phyloP scores from a whole-genome alignment of 2,113 vertebrate genomes.

The Austrofundulus limnaeus region DNA sequence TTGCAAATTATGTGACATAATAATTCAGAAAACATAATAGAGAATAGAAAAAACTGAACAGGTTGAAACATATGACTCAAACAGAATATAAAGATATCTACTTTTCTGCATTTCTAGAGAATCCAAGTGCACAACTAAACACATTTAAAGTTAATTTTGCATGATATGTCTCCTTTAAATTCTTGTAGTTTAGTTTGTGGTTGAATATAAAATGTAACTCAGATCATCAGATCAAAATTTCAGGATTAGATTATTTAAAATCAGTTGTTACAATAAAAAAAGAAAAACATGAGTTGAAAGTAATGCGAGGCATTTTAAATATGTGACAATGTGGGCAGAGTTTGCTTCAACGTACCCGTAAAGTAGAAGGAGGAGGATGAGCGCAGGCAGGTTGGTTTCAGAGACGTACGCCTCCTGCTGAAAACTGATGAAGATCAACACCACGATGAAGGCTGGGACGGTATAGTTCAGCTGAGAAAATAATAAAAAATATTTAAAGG shows the following conservation, averaged over 20 bases:
- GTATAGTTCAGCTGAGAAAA: conserved; percentile 78
- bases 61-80: too few relatives aligned
- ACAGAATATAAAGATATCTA: too few relatives aligned
- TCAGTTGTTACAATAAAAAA: background rate
- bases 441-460: conserved; percentile 79
- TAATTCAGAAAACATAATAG: too few relatives aligned
- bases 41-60: too few relatives aligned
- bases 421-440: conserved; percentile 82
- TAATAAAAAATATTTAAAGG: background rate
- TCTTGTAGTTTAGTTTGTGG: background rate
- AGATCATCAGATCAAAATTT: background rate
- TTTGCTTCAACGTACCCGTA: conserved; percentile 72
- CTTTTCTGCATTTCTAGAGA: too few relatives aligned
- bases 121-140: too few relatives aligned
- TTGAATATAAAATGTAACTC: background rate
- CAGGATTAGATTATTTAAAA: background rate
- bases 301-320: background rate
- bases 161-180: too few relatives aligned
- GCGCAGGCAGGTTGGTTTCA: conserved; percentile 79
- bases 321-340: background rate
- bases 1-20: too few relatives aligned
- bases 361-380: conserved; percentile 79
- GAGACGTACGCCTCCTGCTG: conserved; percentile 83
- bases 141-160: too few relatives aligned
- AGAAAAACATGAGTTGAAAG: background rate